Evolutionary conservation across 2,888 invertebrate genomes (phyloP).

Genomic region (Drosophila kanekoi): DNA sequence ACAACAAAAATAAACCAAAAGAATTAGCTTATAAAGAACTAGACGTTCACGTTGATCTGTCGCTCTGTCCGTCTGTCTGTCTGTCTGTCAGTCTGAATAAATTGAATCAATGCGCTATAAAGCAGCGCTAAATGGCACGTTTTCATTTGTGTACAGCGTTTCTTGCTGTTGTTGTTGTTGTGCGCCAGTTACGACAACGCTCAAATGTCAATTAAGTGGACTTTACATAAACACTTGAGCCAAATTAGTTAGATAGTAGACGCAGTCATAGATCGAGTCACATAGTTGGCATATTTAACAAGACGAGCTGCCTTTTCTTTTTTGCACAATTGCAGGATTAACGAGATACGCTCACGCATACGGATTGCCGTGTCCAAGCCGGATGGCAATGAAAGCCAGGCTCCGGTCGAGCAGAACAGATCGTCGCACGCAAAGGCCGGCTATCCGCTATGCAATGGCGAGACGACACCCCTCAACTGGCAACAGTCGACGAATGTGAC

Average conservation of each 20-base stretch:
- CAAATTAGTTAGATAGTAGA: constrained; percentile 52
- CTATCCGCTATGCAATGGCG: constrained; percentile 83
- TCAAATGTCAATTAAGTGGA: constrained; percentile 79
- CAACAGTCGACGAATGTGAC: constrained; percentile 82
- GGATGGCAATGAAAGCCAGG: constrained; percentile 40
- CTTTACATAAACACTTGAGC: constrained; percentile 78
- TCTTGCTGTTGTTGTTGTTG: constrained; percentile 27
- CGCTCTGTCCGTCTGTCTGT: constrained; percentile 10
- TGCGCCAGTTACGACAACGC: constrained; percentile 58
- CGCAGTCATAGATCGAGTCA: not conserved
- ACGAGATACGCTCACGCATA: constrained; percentile 80
- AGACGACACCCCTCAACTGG: constrained; percentile 81
- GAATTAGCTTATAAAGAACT: constrained; percentile 61
- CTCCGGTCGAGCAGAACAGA: constrained; percentile 63
- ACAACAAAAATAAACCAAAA: constrained; percentile 46
- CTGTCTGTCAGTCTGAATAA: constrained; percentile 44
- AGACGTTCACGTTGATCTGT: constrained; percentile 46
- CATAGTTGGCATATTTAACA: constrained; percentile 20
- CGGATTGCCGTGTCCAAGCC: constrained; percentile 73
- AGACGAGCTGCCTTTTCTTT: constrained; percentile 20
- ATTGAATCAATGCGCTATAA: constrained; percentile 73
- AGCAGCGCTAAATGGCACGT: constrained; percentile 61
- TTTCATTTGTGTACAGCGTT: constrained; percentile 37
- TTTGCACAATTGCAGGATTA: constrained; percentile 68
- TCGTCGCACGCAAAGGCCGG: constrained; percentile 83